Base-by-base conservation (phyloP, 2,888 invertebrate genomes). In the Thereva unica region DNA sequence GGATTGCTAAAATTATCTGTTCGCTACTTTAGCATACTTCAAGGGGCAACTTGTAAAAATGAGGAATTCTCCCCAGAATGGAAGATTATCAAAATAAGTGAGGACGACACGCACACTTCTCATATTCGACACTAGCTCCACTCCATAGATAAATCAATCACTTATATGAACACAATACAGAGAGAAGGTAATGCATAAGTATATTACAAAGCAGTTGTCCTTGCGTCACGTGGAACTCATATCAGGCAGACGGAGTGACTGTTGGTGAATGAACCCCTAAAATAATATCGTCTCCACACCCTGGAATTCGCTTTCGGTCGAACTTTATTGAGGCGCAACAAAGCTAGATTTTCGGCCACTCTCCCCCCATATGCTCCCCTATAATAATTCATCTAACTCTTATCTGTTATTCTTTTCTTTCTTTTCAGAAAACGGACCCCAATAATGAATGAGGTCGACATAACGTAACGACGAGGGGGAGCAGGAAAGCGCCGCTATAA, bases 401-500 rank as follows among this genome's bases (percentile, higher is more conserved):
- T 49, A 59, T 59, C 9, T n/a, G 4, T 6, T 35, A 59, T 37
- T 59, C 49, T 59, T 41, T 61, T 37, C 47, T 34, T 37, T 61
- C 47, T 40, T 61, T 61, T 37, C 61, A 61, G 61, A 41, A 41
- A 38, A 23, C 50, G 9, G 23, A 23, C 23, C 41, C 41, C 9
- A 49, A 40, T 50, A 40, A 50, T 49, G 61, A 50, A 34, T 2
- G 50, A 41, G n/a, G 37, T 35, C 23, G 64, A 64, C 38, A 45
- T 64, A 53, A 64, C 54, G 34, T 64, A 64, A 44, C 38, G 54
- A 8, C 40, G 34, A 45, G 47, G 54, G 64, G 64, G 52, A 63
- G 64, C 53, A 54, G 45, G 45, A 54, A 34, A 54, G 64, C n/a
- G 45, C 44, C 64, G 54, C 38, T 54, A 53, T 12, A 54, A 45